Conservation (phyloP, 2,888 invertebrate genomes). For the Anarsia innoxiella region DNA sequence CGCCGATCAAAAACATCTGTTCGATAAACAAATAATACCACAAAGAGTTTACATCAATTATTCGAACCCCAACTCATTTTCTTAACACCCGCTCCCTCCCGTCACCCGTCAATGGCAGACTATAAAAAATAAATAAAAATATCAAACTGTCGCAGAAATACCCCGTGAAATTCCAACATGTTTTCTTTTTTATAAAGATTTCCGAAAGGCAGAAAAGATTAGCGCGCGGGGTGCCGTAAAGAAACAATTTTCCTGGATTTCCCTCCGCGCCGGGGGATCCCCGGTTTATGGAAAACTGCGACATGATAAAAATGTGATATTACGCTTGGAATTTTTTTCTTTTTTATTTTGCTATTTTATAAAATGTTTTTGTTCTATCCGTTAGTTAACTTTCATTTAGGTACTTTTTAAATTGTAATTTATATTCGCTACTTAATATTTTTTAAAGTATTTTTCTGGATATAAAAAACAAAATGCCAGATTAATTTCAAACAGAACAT, state of each 20-base stretch:
- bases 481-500: slow-evolving; percentile 73
- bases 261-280: slow-evolving; percentile 44
- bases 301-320: slow-evolving; percentile 67
- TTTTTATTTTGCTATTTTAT: too few relatives aligned
- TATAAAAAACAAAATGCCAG: slow-evolving; percentile 41
- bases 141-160: slow-evolving; percentile 38
- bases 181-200: slow-evolving; percentile 18
- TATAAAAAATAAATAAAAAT: slow-evolving; percentile 66
- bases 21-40: slow-evolving; percentile 1
- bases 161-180: slow-evolving; percentile 28
- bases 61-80: slow-evolving; percentile 30
- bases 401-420: too few relatives aligned
- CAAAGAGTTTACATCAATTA: slow-evolving; percentile 41
- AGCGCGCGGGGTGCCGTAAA: slow-evolving; percentile 68
- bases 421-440: too few relatives aligned
- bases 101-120: slow-evolving; percentile 61
- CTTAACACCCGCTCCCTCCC: slow-evolving; percentile 32
- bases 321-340: slow-evolving; percentile 23
- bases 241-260: slow-evolving; percentile 69
- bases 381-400: too few relatives aligned
- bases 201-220: slow-evolving; percentile 45
- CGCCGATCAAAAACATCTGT: slow-evolving; percentile 9
- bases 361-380: too few relatives aligned
- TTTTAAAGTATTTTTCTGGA: too few relatives aligned
- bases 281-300: slow-evolving; percentile 52